Evolutionary conservation across 2,888 invertebrate genomes (phyloP).

Genomic region (Troides helena): DNA sequence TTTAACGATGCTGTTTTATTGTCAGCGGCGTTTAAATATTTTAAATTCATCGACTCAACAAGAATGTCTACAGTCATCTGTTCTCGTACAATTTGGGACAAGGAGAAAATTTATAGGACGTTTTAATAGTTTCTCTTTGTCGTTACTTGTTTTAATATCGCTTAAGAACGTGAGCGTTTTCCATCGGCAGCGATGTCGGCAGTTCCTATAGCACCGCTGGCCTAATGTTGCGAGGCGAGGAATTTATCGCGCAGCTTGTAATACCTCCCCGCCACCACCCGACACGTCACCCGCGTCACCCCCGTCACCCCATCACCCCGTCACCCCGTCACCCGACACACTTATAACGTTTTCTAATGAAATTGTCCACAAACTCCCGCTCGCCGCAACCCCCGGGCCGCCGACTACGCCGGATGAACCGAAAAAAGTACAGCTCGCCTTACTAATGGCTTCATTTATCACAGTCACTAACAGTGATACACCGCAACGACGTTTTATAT

Average conservation of each 20-base stretch:
- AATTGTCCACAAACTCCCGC: slow-evolving; percentile 77
- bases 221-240: slow-evolving; percentile 71
- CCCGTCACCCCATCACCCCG: slow-evolving; percentile 53
- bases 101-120: slow-evolving; percentile 62
- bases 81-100: neutral
- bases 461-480: slow-evolving; percentile 80
- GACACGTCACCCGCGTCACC: slow-evolving; percentile 52
- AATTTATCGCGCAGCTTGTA: slow-evolving; percentile 78
- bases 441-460: slow-evolving; percentile 81
- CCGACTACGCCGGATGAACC: slow-evolving; percentile 76
- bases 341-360: slow-evolving; percentile 80
- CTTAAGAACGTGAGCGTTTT: slow-evolving; percentile 65
- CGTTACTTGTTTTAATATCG: slow-evolving; percentile 75
- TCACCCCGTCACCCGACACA: slow-evolving; percentile 74
- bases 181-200: slow-evolving; percentile 43
- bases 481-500: slow-evolving; percentile 79
- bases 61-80: neutral
- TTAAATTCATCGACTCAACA: neutral
- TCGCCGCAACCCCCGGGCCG: slow-evolving; percentile 70
- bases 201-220: slow-evolving; percentile 61
- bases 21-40: neutral
- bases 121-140: slow-evolving; percentile 70
- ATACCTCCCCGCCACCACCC: slow-evolving; percentile 59
- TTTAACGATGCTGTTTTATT: neutral
- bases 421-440: slow-evolving; percentile 79